phyloP scores from a whole-genome alignment of 2,113 vertebrate species.

The Cyanocitta stelleri region DNA sequence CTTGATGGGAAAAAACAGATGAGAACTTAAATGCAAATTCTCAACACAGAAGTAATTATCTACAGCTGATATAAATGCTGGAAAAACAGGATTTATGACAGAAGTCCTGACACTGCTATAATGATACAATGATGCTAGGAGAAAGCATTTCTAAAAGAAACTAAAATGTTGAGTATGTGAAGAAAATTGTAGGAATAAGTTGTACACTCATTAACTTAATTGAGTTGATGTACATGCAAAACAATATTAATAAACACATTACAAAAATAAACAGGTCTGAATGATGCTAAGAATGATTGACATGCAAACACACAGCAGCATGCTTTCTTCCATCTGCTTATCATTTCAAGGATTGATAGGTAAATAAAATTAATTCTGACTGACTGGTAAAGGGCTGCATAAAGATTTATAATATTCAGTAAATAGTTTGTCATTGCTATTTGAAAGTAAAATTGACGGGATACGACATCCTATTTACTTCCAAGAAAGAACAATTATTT shows the following conservation, averaged over 20 bases:
- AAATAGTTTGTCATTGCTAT: slow-evolving; percentile 9
- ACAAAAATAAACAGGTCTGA: neutral
- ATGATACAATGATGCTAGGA: neutral
- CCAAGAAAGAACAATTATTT: neutral
- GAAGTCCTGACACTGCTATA: neutral
- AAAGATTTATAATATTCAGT: slow-evolving; percentile 19
- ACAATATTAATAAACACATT: neutral
- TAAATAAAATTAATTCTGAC: slow-evolving; percentile 33
- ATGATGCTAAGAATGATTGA: neutral
- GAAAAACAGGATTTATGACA: neutral
- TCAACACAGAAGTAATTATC: neutral
- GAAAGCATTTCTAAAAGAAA: neutral
- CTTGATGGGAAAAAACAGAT: neutral
- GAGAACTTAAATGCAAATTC: neutral
- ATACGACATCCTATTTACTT: slow-evolving; percentile 8
- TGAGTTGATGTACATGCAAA: neutral
- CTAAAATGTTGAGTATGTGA: neutral
- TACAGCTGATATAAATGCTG: neutral
- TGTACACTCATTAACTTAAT: neutral
- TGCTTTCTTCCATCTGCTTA: slow-evolving; percentile 5
- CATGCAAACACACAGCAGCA: neutral
- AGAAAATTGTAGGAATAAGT: neutral
- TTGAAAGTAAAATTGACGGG: slow-evolving; percentile 37
- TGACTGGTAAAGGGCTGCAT: neutral
- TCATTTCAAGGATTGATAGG: neutral